A percentile compares a stretch with the other conserved stretches of the same genome.
phyloP scores from a whole-genome alignment of 2,888 invertebrate species.

The Mayetiola destructor region DNA sequence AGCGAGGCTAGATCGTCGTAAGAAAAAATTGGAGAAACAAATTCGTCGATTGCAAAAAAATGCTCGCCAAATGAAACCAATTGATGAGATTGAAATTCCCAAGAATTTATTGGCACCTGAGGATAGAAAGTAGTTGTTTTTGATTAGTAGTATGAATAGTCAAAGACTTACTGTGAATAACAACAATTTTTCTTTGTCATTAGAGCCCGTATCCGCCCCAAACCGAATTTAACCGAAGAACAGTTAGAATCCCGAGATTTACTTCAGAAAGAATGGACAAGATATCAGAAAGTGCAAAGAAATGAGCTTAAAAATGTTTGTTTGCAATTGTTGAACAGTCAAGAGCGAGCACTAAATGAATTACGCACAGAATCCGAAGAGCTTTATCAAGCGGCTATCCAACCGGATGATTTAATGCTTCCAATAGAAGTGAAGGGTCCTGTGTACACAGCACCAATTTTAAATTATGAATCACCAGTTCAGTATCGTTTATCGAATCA shows the following conservation, averaged over 20 bases:
- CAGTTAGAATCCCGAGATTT: constrained; percentile 47
- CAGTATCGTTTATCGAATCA: neutral
- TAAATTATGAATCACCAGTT: constrained; percentile 54
- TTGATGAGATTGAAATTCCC: constrained; percentile 72
- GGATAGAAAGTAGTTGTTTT: constrained; percentile 44
- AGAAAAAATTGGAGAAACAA: constrained; percentile 72
- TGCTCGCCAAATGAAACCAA: constrained; percentile 72
- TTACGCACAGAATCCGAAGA: constrained; percentile 69
- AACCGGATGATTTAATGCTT: constrained; percentile 57
- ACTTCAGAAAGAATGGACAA: constrained; percentile 61
- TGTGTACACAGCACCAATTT: constrained; percentile 66
- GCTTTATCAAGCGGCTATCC: constrained; percentile 72
- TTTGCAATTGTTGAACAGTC: constrained; percentile 51
- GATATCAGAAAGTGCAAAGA: constrained; percentile 50
- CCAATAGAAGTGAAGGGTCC: constrained; percentile 61
- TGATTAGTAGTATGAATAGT: neutral
- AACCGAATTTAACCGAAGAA: constrained; percentile 38
- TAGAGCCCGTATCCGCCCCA: constrained; percentile 41
- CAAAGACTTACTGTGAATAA: neutral
- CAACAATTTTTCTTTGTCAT: too few relatives aligned
- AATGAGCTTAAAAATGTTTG: constrained; percentile 51
- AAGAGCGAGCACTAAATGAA: constrained; percentile 65
- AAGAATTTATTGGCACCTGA: constrained; percentile 42
- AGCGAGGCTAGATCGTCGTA: constrained; percentile 66
- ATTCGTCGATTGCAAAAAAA: constrained; percentile 68